Evolutionary conservation across 2,888 invertebrate genomes (phyloP), one percentile per base, ranked within the genome.

Genomic region (Orthosia incerta): DNA sequence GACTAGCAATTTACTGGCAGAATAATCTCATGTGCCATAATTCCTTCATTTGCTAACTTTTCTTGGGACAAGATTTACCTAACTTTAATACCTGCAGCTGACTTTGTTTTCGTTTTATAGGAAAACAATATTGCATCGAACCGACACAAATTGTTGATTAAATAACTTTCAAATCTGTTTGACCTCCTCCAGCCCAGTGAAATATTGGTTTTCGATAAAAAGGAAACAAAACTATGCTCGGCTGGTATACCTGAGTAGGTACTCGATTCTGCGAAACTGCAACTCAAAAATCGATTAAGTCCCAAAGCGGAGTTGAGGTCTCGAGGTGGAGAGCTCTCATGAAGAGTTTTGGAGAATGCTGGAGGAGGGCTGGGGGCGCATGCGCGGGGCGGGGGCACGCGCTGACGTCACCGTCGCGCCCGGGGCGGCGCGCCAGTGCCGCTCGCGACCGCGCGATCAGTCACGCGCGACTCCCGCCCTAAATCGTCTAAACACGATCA

Each of bases 221-320:
- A 77, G 51, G 75, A 80, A 71, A 78, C 73, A 69, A 65, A 75
- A 63, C 71, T 70, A 74, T 56, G 76, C 68, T 62, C 48, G 66
- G 55, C 77, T 79, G 77, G 82, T 82, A 83, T 79, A 95, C 94
- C 95, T 94, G 93, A 92, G 91, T 76, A 85, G 74, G 74, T 92
- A 93, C 92, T 93, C 93, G 91, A 93, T 84, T 92, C 91, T 91
- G 91, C 88, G 89, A 92, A 94, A 93, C 91, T 95, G 94, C 94
- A 96, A 94, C 94, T 95, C 93, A 93, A 95, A 96, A 95, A 96
- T 96, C 96, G 96, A 96, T 96, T 95, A 93, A 93, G 91, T 94
- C 90, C 93, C 94, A 93, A 94, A 95, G 95, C 93, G 91, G 89
- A 93, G 94, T 94, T 95, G 94, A 95, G 95, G 95, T 95, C 95